A percentile compares a stretch with the other conserved stretches of the same genome.
phyloP scores from a whole-genome alignment of 2,888 invertebrate species.

The Dryomyza anilis region DNA sequence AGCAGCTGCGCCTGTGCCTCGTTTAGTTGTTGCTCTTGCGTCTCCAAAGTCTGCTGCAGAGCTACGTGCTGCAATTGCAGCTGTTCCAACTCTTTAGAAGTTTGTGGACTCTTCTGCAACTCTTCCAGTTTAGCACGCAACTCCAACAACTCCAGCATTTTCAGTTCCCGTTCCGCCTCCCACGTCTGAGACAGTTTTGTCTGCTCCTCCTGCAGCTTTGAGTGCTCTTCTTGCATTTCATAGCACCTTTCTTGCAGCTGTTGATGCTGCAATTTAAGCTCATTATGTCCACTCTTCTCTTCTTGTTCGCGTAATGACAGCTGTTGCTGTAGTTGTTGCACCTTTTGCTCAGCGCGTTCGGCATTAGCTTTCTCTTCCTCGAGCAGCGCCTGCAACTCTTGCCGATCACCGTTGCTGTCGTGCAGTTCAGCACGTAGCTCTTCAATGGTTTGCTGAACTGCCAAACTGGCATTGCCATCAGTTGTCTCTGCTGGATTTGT shows the following conservation, averaged over 20 bases:
- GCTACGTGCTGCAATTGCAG: conserved; percentile 4
- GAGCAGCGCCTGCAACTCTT: conserved; percentile 66
- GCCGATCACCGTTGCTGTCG: conserved; percentile 68
- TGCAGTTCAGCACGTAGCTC: conserved; percentile 65
- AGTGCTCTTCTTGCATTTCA: conserved; percentile 35
- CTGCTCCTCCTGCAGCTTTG: conserved; percentile 31
- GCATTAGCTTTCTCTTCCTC: conserved; percentile 63
- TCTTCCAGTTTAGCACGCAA: background rate
- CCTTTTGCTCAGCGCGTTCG: conserved; percentile 49
- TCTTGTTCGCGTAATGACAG: conserved; percentile 37
- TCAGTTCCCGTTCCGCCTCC: too few species aligned
- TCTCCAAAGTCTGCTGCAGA: background rate
- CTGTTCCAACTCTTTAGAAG: background rate
- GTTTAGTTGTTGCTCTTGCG: conserved; percentile 7
- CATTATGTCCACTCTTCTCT: conserved; percentile 45
- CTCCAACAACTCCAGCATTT: conserved; percentile 24
- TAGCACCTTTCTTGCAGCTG: conserved; percentile 45
- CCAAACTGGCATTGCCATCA: background rate
- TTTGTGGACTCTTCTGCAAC: background rate
- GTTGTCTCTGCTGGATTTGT: background rate
- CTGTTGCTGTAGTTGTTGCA: conserved; percentile 46
- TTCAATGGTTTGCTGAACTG: conserved; percentile 52
- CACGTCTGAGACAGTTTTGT: conserved; percentile 16
- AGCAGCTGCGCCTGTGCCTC: conserved; percentile 28
- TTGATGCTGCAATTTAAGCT: conserved; percentile 44